Conservation (phyloP, 2,113 vertebrate genomes). For the Neogobius melanostomus region DNA sequence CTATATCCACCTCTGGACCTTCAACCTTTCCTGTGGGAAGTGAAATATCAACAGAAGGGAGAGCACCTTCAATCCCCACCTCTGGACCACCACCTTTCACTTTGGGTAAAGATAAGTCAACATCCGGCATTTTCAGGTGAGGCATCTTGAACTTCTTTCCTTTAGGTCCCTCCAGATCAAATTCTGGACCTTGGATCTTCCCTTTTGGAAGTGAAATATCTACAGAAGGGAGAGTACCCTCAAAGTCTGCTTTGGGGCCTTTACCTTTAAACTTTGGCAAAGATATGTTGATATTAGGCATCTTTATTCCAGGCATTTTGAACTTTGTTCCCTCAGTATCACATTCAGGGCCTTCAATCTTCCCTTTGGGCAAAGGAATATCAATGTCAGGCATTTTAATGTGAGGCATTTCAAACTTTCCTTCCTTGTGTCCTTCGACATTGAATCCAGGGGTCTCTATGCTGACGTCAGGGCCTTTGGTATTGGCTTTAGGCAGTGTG, state of each 20-base stretch:
- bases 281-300: slow-evolving; percentile 10
- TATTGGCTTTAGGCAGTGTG: slow-evolving; percentile 37
- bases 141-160: background rate
- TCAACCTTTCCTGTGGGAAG: background rate
- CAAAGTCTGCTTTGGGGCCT: background rate
- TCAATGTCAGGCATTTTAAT: slow-evolving; percentile 20
- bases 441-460: background rate
- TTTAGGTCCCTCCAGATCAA: background rate
- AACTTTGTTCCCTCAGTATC: background rate
- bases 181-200: slow-evolving; percentile 39
- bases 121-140: slow-evolving; percentile 39
- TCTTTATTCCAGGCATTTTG: background rate
- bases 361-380: slow-evolving; percentile 38
- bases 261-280: background rate
- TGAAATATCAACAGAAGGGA: background rate
- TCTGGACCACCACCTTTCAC: slow-evolving; percentile 46
- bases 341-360: slow-evolving; percentile 36
- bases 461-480: slow-evolving; percentile 36
- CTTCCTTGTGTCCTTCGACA: slow-evolving; percentile 15
- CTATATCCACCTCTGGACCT: slow-evolving; percentile 15
- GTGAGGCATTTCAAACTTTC: slow-evolving; percentile 46
- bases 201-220: slow-evolving; percentile 23
- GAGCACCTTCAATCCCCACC: background rate
- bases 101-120: slow-evolving; percentile 34
- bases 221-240: background rate